Percentiles rank a stretch among this genome's conserved stretches.
Evolutionary conservation across 1,140 invertebrate species (phyloP).

Genomic region (Calosoma granatense): DNA sequence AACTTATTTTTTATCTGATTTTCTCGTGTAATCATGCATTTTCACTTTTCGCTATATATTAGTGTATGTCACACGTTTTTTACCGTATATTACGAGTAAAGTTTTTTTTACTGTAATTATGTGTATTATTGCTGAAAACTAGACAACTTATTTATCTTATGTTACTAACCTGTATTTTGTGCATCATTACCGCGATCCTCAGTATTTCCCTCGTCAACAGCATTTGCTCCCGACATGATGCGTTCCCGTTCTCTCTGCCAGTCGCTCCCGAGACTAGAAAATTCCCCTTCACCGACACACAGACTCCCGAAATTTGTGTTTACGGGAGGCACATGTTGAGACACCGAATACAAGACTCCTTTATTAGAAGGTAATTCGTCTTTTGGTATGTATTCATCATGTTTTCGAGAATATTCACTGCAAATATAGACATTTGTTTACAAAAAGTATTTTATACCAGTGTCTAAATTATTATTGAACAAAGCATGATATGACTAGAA

Average conservation of each 20-base stretch:
- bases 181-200: not conserved
- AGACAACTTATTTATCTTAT: too few species aligned
- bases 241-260: slow-evolving; percentile 19
- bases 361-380: slow-evolving; percentile 22
- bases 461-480: too few species aligned
- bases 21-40: too few species aligned
- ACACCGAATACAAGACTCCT: slow-evolving; percentile 29
- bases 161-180: slow-evolving; percentile 4
- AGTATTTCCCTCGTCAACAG: not conserved
- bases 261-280: slow-evolving; percentile 17
- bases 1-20: too few species aligned
- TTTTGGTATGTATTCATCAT: slow-evolving; percentile 24
- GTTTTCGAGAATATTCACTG: not conserved
- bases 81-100: too few species aligned
- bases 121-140: too few species aligned
- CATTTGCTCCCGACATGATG: not conserved
- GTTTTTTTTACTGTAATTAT: too few species aligned
- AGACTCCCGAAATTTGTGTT: slow-evolving; percentile 25
- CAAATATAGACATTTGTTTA: too few species aligned
- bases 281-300: slow-evolving; percentile 21
- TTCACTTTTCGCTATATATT: too few species aligned
- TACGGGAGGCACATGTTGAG: slow-evolving; percentile 25
- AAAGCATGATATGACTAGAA: too few species aligned
- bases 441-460: too few species aligned
- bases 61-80: too few species aligned